phyloP scores from a whole-genome alignment of 37 sponge, comb jelly and placozoan genomes.

The Sycon ciliatum region DNA sequence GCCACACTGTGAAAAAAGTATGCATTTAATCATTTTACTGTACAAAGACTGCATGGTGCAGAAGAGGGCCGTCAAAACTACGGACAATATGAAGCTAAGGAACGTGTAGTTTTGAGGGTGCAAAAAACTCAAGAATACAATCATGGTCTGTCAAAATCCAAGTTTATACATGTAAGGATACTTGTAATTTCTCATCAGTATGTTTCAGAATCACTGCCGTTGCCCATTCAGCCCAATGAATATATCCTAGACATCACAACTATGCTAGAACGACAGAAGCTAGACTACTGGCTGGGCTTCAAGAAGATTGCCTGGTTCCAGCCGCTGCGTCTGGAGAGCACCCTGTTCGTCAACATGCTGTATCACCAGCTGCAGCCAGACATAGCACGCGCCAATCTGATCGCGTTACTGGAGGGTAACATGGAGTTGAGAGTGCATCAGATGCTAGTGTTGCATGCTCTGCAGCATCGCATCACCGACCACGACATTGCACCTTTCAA shows the following conservation, averaged over 20 bases:
- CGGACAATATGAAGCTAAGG: too few relatives aligned
- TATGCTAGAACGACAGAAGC: conserved; percentile 34
- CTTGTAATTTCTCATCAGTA: neutral
- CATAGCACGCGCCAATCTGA: conserved; percentile 33
- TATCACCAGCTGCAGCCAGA: conserved; percentile 54
- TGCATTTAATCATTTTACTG: neutral
- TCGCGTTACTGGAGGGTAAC: conserved; percentile 26
- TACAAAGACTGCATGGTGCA: too few relatives aligned
- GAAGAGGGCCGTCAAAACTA: too few relatives aligned
- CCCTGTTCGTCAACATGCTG: conserved; percentile 27
- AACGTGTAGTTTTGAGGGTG: conserved; percentile 1
- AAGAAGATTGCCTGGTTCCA: conserved; percentile 40
- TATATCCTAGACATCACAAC: conserved; percentile 44
- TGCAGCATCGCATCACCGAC: too few relatives aligned
- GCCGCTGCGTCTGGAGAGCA: conserved; percentile 30
- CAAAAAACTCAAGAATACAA: too few relatives aligned
- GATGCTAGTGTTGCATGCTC: too few relatives aligned
- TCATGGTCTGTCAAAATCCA: too few relatives aligned
- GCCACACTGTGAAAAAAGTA: neutral
- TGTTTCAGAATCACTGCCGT: conserved; percentile 37
- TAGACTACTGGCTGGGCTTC: conserved; percentile 38
- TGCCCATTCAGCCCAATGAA: conserved; percentile 33
- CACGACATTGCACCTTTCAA: too few relatives aligned
- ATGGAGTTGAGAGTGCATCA: too few relatives aligned
- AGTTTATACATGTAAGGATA: too few relatives aligned